Base-by-base conservation (phyloP, 2,888 invertebrate species). In the Ophion obscuratus region DNA sequence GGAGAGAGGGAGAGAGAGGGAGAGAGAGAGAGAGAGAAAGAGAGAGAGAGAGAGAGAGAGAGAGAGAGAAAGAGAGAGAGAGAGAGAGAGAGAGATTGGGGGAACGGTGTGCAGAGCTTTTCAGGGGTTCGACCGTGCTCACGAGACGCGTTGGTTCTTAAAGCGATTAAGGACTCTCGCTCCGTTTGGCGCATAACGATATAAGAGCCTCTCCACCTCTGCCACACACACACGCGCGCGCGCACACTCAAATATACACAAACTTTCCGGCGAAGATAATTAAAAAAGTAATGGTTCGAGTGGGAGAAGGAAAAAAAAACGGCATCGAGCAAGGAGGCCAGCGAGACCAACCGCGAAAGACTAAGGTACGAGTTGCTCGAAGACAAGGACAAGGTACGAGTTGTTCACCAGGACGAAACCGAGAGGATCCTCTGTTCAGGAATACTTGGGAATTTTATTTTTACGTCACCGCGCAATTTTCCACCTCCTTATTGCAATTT, bases 201-300 rank as follows among this genome's bases (percentile, higher is more conserved):
- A 82, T 84, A 88, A 88, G 87, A 87, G 81, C 84, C 71, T 81
- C 87, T 44, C 79, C 81, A 53, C 70, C 85, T 77, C 53, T 70
- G 66, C 40, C 53, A 14, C 47, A 61, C 68, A 4, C 67, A 4
- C 67, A 14, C 64, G n/a, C 59, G 24, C 67, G 9, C 64, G n/a
- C 59, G 24, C 67, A 59, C 66, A 40, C 24, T 59, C 70, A 66
- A 40, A 61, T 81, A 47, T 44, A 81, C 57, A 73, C 66, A 27
- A 73, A 67, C 78, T 82, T 70, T 70, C 81, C 75, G 80, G 82
- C 66, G 83, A 85, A 88, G 88, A 88, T 88, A 91, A 92, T 92
- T 92, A 92, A 91, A 92, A 91, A 92, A 91, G 89, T 92, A 92
- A 92, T 89, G 88, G 89, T 59, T 36, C 89, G 85, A 89, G 90